These are phyloP conservation scores for Reinhardtius hippoglossoides DNA, from an alignment of 2,113 vertebrate species.

Conservation along the genomic window DNA sequence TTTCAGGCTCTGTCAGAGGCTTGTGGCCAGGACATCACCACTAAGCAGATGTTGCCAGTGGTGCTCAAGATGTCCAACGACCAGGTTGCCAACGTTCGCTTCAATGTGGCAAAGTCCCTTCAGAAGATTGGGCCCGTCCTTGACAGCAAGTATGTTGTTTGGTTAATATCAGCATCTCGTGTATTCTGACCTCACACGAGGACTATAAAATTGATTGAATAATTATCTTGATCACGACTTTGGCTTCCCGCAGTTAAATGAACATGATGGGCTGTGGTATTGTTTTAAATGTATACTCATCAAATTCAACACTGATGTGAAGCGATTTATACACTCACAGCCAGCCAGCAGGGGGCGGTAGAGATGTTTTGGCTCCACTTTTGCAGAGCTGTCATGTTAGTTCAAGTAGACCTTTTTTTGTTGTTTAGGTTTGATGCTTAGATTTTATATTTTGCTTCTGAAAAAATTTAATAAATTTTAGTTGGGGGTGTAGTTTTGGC, in stretches of 20 bases:
- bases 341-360: neutral
- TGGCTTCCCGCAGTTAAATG: neutral
- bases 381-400: too few relatives aligned
- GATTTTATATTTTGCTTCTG: too few relatives aligned
- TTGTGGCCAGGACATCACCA: constrained; percentile 92
- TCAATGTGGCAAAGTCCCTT: constrained; percentile 93
- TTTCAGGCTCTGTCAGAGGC: constrained; percentile 87
- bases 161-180: too few relatives aligned
- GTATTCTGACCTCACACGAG: too few relatives aligned
- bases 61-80: constrained; percentile 92
- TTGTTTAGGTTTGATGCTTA: too few relatives aligned
- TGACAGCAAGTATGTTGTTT: constrained; percentile 82
- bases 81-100: constrained; percentile 93
- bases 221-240: neutral
- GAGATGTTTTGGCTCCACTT: too few relatives aligned
- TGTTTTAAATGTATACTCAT: neutral
- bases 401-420: neutral
- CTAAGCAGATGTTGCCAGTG: constrained; percentile 92
- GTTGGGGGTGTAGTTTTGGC: too few relatives aligned
- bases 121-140: constrained; percentile 91
- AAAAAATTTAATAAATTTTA: too few relatives aligned
- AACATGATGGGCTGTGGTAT: neutral
- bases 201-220: too few relatives aligned
- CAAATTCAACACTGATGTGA: neutral
- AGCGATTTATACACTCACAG: neutral